A percentile compares a stretch with the other conserved stretches of the same genome.
phyloP scores from a whole-genome alignment of 2,113 vertebrate species.

The Sylvilagus bachmani region DNA sequence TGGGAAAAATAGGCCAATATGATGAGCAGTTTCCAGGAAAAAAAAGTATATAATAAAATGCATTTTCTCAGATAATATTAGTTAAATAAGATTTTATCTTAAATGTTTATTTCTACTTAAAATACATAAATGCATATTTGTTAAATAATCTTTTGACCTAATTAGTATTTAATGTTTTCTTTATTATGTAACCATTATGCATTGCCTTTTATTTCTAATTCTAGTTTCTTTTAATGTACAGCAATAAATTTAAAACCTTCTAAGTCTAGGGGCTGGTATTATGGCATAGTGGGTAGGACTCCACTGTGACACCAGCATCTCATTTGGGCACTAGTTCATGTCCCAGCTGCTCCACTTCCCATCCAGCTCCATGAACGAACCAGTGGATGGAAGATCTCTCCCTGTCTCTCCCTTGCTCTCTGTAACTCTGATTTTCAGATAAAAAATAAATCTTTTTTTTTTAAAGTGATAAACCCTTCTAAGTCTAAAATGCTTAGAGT shows the following conservation, averaged over 20 bases:
- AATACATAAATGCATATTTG: neutral
- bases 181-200: neutral
- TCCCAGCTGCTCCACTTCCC: too few species aligned
- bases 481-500: neutral
- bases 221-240: neutral
- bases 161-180: neutral
- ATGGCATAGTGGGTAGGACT: too few species aligned
- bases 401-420: too few species aligned
- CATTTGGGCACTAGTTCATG: too few species aligned
- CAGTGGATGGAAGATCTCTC: too few species aligned
- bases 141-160: neutral
- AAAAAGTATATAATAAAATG: neutral
- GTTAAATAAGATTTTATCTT: neutral
- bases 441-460: too few species aligned
- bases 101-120: neutral
- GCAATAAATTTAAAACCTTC: neutral
- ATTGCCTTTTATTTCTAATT: neutral
- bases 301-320: too few species aligned
- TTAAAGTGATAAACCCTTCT: neutral
- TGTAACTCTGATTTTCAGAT: too few species aligned
- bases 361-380: too few species aligned
- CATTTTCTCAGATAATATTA: neutral
- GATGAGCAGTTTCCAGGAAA: neutral
- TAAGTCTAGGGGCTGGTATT: neutral
- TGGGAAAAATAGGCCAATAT: neutral